A percentile compares a stretch with the other conserved stretches of the same genome.
These are phyloP conservation scores for Synergus japonicus DNA, from an alignment of 2,888 invertebrate species.

Conservation along the genomic window DNA sequence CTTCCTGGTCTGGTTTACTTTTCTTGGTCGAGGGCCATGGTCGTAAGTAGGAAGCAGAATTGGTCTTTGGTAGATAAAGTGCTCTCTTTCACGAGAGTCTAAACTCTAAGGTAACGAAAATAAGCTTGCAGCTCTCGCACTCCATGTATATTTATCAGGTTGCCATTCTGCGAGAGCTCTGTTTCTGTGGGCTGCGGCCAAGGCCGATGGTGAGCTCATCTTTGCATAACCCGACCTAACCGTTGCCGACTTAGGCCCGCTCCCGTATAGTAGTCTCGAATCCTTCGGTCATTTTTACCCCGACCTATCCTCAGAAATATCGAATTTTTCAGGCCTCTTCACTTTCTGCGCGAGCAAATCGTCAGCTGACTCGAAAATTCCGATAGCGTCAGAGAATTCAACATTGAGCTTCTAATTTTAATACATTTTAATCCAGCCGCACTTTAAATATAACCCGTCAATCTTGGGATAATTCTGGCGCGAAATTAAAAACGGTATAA, in stretches of 20 bases:
- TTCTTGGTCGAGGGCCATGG: not conserved
- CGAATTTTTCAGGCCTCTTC: not conserved
- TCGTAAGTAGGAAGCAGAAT: not conserved
- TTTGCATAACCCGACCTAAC: conserved; percentile 67
- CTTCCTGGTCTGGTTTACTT: not conserved
- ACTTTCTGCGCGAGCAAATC: not conserved
- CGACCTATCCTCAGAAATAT: conserved; percentile 29
- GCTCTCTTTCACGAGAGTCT: not conserved
- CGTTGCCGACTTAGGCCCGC: conserved; percentile 61
- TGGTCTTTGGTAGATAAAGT: not conserved
- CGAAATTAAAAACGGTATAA: not conserved
- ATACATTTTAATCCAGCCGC: not conserved
- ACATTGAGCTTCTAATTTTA: too few relatives aligned
- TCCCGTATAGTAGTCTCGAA: conserved; percentile 44
- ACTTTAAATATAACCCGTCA: not conserved
- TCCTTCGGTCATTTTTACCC: conserved; percentile 46
- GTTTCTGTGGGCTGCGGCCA: conserved; percentile 54
- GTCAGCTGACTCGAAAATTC: not conserved
- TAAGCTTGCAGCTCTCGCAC: not conserved
- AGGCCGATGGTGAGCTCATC: conserved; percentile 63
- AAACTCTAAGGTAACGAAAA: not conserved
- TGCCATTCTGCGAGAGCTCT: conserved; percentile 36
- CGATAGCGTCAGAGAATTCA: not conserved
- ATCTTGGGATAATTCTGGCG: not conserved
- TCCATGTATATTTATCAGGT: conserved; percentile 60